Percentiles rank a stretch among this genome's conserved stretches.
Evolutionary conservation across 1,140 invertebrate species (phyloP).

Genomic region (Chlorops oryzae): DNA sequence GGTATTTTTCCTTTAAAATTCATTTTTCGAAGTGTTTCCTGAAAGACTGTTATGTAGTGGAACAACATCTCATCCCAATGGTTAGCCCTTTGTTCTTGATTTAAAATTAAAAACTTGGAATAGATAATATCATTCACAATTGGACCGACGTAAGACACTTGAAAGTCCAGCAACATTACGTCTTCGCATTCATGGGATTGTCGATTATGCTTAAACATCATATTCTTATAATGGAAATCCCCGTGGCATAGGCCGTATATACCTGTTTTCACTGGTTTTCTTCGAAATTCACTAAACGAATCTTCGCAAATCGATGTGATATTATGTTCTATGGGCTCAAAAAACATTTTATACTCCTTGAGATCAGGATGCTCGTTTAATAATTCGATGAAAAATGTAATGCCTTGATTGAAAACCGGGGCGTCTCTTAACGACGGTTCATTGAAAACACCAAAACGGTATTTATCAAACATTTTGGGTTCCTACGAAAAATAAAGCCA

Average conservation of each 20-base stretch:
- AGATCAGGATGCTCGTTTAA: constrained; percentile 6
- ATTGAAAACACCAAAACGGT: constrained; percentile 13
- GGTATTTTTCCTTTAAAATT: not conserved
- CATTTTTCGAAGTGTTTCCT: not conserved
- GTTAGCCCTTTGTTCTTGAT: not conserved
- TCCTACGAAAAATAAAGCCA: constrained; percentile 2
- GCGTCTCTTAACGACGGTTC: constrained; percentile 14
- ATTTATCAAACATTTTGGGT: constrained; percentile 11
- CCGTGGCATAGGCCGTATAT: constrained; percentile 1
- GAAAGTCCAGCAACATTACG: not conserved
- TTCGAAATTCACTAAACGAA: constrained; percentile 13
- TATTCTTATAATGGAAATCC: constrained; percentile 3
- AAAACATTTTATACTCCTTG: constrained; percentile 14
- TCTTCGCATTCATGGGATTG: not conserved
- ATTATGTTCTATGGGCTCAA: constrained; percentile 8
- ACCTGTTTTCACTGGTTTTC: constrained; percentile 4
- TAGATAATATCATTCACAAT: not conserved
- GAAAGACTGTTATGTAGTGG: not conserved
- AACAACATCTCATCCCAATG: not conserved
- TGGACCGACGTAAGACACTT: not conserved
- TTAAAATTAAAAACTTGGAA: not conserved
- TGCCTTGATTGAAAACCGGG: constrained; percentile 1
- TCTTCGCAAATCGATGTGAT: constrained; percentile 3
- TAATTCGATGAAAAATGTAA: constrained; percentile 13
- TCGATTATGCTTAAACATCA: constrained; percentile 5